Conservation (phyloP, 2,888 invertebrate species). For the Drosophila paramelanica region DNA sequence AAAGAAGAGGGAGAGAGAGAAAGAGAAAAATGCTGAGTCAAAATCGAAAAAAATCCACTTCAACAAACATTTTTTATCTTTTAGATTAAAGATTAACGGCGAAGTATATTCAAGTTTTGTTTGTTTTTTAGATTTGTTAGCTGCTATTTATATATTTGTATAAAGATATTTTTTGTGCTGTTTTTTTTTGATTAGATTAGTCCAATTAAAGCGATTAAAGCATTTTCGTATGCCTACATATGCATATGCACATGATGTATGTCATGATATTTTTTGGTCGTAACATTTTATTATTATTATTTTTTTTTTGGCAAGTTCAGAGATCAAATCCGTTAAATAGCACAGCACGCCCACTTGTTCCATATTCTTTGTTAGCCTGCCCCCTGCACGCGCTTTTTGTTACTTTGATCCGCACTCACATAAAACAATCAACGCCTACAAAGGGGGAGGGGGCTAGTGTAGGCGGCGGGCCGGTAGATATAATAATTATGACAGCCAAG, state of each 20-base stretch:
- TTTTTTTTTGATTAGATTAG: constrained; percentile 63
- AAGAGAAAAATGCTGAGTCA: constrained; percentile 10
- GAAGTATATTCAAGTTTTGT: constrained; percentile 18
- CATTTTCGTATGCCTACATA: constrained; percentile 22
- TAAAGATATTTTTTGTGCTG: constrained; percentile 11
- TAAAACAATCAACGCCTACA: constrained; percentile 64
- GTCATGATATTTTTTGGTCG: constrained; percentile 15
- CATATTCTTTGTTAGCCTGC: neutral
- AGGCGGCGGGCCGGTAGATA: constrained; percentile 27
- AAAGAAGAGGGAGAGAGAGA: neutral
- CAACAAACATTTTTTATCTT: constrained; percentile 35
- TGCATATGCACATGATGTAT: constrained; percentile 7
- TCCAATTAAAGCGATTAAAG: constrained; percentile 58
- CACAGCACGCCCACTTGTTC: constrained; percentile 44
- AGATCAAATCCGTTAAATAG: constrained; percentile 68
- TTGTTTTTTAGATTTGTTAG: constrained; percentile 13
- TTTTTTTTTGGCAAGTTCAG: constrained; percentile 49
- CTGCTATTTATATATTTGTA: constrained; percentile 4
- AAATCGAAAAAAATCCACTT: constrained; percentile 19
- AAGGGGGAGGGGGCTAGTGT: constrained; percentile 8
- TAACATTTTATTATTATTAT: constrained; percentile 6
- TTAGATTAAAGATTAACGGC: constrained; percentile 38
- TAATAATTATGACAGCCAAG: constrained; percentile 50
- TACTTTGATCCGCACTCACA: constrained; percentile 54
- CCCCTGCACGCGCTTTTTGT: constrained; percentile 24